Base-by-base conservation (phyloP, 2,888 invertebrate species). In the Ectemnius cavifrons region DNA sequence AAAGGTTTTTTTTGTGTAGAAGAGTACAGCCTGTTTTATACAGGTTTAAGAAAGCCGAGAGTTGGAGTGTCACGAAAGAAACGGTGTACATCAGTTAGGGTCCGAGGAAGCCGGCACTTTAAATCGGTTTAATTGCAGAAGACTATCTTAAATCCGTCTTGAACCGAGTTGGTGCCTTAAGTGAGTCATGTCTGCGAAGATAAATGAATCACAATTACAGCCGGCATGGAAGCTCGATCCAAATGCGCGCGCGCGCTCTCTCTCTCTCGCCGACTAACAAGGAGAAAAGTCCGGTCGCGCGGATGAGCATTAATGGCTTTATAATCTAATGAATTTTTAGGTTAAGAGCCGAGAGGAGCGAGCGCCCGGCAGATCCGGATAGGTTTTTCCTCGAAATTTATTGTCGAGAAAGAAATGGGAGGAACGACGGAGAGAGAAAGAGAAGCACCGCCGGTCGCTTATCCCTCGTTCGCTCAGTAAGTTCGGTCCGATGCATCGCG, bases 261-360 rank as follows among this genome's bases (percentile, higher is more conserved):
- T 37, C 28, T n/a, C n/a, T 6, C 37, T 37, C 37, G 37, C 37
- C 37, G 72, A 61, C 73, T 74, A 78, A 76, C 75, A 69, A 74
- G 78, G 66, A 68, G 67, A 71, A 64, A 79, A 78, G 77, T 82
- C 79, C 85, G 80, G 77, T 74, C 84, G 82, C 77, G 85, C 83
- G 86, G 85, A 86, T 87, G 83, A 88, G 86, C 87, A 86, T 87
- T 89, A 89, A 89, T 89, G 88, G 88, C 86, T 89, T 89, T 89
- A 87, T 89, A 88, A 87, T 88, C 88, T 89, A 88, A 89, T 88
- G 87, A 89, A 89, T 89, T 89, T 88, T 89, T 88, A 85, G 87
- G 85, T 84, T 86, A 83, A 81, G 77, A 80, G 85, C 72, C 80
- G 81, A 79, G 80, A 82, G 83, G 83, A 63, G 78, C 74, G 63